A percentile compares a stretch with the other conserved stretches of the same genome.
These are phyloP conservation scores for Heliothis virescens DNA, from an alignment of 1,140 invertebrate genomes.

Conservation along the genomic window DNA sequence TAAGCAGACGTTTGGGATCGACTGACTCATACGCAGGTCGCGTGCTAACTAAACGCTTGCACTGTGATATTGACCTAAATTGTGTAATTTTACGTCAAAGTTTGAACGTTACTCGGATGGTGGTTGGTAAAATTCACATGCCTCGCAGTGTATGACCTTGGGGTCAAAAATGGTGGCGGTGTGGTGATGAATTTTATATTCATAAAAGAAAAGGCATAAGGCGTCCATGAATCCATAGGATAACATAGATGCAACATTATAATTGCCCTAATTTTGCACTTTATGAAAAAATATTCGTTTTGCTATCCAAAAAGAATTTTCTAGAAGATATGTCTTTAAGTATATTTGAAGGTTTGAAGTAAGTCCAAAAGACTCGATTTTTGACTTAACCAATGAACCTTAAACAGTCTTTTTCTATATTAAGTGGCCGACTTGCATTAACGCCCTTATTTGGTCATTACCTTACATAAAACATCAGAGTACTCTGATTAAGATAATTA, in stretches of 20 bases:
- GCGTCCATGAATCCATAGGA: no score
- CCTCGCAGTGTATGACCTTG: constrained; percentile 47
- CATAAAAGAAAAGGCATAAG: background rate
- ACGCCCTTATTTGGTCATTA: no score
- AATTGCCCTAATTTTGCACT: background rate
- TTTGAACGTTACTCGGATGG: constrained; percentile 24
- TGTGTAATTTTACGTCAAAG: constrained; percentile 63
- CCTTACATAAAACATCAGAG: no score
- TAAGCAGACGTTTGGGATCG: constrained; percentile 55
- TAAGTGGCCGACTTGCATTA: no score
- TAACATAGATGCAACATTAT: background rate
- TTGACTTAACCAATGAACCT: no score
- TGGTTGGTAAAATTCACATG: constrained; percentile 44
- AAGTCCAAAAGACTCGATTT: no score
- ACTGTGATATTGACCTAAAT: constrained; percentile 73
- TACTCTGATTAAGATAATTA: no score
- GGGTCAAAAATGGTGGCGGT: constrained; percentile 43
- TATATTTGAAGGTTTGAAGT: no score
- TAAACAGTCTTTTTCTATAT: no score
- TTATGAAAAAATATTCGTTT: no score
- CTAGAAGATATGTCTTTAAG: no score
- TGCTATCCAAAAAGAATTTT: no score
- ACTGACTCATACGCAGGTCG: constrained; percentile 50
- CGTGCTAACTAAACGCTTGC: constrained; percentile 45
- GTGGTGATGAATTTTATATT: constrained; percentile 5